phyloP scores from a whole-genome alignment of 2,113 vertebrate genomes.

The Plestiodon gilberti region DNA sequence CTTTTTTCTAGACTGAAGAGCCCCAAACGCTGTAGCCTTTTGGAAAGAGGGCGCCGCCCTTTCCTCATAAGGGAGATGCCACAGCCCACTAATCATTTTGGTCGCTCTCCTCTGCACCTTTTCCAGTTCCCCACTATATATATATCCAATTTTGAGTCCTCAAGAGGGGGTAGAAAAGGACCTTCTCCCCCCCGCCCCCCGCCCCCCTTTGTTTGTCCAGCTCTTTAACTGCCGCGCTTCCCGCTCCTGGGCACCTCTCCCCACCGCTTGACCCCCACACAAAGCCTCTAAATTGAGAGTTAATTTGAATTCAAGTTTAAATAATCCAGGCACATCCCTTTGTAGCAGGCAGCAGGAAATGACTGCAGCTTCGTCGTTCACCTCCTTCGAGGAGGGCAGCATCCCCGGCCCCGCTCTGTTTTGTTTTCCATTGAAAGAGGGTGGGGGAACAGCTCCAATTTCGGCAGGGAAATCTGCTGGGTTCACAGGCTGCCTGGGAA shows the following conservation, averaged over 20 bases:
- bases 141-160: too few species aligned
- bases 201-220: slow-evolving; percentile 17
- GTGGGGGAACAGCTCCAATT: slow-evolving; percentile 36
- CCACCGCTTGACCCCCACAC: slow-evolving; percentile 35
- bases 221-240: slow-evolving; percentile 45
- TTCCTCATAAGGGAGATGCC: too few species aligned
- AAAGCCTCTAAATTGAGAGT: slow-evolving; percentile 62
- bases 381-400: slow-evolving; percentile 58
- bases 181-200: neutral
- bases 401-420: slow-evolving; percentile 35
- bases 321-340: slow-evolving; percentile 61
- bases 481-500: slow-evolving; percentile 34
- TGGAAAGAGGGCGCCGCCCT: too few species aligned
- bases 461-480: slow-evolving; percentile 10
- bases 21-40: too few species aligned
- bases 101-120: too few species aligned
- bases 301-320: slow-evolving; percentile 69
- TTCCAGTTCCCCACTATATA: too few species aligned
- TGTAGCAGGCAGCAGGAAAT: slow-evolving; percentile 61
- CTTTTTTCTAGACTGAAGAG: too few species aligned
- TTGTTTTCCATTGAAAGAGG: slow-evolving; percentile 37
- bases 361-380: slow-evolving; percentile 40
- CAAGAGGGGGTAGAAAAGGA: too few species aligned
- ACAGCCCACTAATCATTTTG: too few species aligned
- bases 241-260: slow-evolving; percentile 16